These are phyloP conservation scores for Octodon degus DNA, from an alignment of 2,113 vertebrate species.

Conservation along the genomic window DNA sequence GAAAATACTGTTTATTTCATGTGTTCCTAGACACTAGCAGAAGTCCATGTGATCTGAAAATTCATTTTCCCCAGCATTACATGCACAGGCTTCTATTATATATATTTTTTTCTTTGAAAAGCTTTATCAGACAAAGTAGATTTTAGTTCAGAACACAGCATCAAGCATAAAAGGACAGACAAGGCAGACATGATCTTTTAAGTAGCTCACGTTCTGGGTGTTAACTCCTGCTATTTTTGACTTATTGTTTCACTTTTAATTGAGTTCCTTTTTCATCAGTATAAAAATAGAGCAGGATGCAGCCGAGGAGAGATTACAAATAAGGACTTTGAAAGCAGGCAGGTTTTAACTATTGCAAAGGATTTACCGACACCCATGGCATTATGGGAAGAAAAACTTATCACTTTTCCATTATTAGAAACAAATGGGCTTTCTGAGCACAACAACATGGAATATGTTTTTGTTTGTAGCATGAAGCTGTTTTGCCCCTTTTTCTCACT, in stretches of 20 bases:
- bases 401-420: slow-evolving; percentile 36
- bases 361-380: slow-evolving; percentile 54
- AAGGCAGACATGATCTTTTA: not conserved
- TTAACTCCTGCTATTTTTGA: slow-evolving; percentile 65
- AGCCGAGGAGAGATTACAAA: slow-evolving; percentile 14
- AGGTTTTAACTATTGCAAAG: slow-evolving; percentile 23
- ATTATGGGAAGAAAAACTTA: not conserved
- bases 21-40: slow-evolving; percentile 4
- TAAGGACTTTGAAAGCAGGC: not conserved
- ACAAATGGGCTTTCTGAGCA: not conserved
- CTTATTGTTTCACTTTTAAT: slow-evolving; percentile 57
- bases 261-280: slow-evolving; percentile 50
- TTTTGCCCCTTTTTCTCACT: not conserved
- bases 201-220: not conserved
- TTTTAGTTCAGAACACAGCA: not conserved
- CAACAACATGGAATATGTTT: not conserved
- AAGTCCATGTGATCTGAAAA: slow-evolving; percentile 17
- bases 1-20: slow-evolving; percentile 32
- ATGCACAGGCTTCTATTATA: not conserved
- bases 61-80: not conserved
- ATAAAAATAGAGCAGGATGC: slow-evolving; percentile 53
- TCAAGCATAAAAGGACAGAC: not conserved
- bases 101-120: not conserved
- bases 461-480: not conserved
- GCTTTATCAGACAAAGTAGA: slow-evolving; percentile 39